phyloP scores from a whole-genome alignment of 2,888 invertebrate species.

The Agonopterix heracliana region DNA sequence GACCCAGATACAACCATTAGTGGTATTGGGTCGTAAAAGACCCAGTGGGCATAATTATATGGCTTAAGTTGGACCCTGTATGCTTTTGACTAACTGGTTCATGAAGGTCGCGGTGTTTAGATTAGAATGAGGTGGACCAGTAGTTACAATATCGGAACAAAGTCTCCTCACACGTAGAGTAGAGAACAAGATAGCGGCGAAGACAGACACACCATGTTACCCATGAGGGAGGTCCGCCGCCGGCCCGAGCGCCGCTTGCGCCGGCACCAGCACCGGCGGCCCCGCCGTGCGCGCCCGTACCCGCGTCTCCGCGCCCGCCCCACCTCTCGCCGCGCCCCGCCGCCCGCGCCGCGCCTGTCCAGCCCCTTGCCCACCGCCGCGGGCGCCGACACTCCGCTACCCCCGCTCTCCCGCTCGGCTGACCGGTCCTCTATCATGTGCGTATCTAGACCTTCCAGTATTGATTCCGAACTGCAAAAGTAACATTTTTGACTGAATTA shows the following conservation, averaged over 20 bases:
- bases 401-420: conserved; percentile 36
- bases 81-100: too few species aligned
- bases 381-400: conserved; percentile 24
- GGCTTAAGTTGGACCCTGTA: too few species aligned
- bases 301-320: conserved; percentile 34
- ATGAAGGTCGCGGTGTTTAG: too few species aligned
- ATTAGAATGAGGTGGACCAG: too few species aligned
- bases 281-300: conserved; percentile 57
- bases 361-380: conserved; percentile 21
- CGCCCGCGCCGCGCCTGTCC: conserved; percentile 25
- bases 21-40: too few species aligned
- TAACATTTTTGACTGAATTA: not conserved
- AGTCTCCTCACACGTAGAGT: conserved; percentile 14
- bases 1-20: too few species aligned
- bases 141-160: too few species aligned
- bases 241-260: conserved; percentile 64
- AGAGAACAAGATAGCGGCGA: conserved; percentile 51
- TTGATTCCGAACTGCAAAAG: conserved; percentile 49
- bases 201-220: conserved; percentile 72
- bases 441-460: conserved; percentile 52
- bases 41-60: too few species aligned
- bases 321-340: conserved; percentile 26
- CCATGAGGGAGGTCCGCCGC: conserved; percentile 64
- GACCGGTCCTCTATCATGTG: conserved; percentile 67
- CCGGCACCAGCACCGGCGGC: conserved; percentile 63